Evolutionary conservation across 2,797 vertebrate species (phyloP).

Genomic region (Sparus aurata): DNA sequence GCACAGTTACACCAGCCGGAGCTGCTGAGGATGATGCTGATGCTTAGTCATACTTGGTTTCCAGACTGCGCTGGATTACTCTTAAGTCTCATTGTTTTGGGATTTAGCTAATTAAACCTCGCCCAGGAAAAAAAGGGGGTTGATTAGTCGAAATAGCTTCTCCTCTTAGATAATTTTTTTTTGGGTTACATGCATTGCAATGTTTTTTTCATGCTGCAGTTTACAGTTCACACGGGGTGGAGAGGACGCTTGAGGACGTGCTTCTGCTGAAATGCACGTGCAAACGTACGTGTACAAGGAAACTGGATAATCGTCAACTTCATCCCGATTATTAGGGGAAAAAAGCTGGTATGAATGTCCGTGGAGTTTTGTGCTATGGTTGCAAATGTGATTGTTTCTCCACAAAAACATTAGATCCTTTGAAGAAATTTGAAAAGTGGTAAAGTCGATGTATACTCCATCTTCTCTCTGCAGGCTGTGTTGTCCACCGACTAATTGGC

Average conservation of each 20-base stretch:
- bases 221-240: neutral
- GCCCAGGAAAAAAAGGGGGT: neutral
- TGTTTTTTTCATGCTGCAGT: neutral
- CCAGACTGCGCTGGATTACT: conserved; percentile 5
- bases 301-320: neutral
- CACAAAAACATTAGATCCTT: neutral
- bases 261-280: neutral
- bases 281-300: neutral
- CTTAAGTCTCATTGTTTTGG: neutral
- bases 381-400: neutral
- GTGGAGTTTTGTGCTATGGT: neutral
- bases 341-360: too few relatives aligned
- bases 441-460: neutral
- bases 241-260: too few relatives aligned
- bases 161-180: neutral
- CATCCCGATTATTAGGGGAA: neutral
- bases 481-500: conserved; percentile 19
- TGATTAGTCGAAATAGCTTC: neutral
- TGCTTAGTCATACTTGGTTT: conserved; percentile 2
- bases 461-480: neutral
- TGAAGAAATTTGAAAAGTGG: neutral
- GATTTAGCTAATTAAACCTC: neutral
- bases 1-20: neutral
- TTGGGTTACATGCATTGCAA: neutral
- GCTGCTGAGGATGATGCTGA: neutral